Percentiles rank a stretch among this genome's conserved stretches.
phyloP scores from a whole-genome alignment of 2,797 vertebrate species.

The Agapornis canus region DNA sequence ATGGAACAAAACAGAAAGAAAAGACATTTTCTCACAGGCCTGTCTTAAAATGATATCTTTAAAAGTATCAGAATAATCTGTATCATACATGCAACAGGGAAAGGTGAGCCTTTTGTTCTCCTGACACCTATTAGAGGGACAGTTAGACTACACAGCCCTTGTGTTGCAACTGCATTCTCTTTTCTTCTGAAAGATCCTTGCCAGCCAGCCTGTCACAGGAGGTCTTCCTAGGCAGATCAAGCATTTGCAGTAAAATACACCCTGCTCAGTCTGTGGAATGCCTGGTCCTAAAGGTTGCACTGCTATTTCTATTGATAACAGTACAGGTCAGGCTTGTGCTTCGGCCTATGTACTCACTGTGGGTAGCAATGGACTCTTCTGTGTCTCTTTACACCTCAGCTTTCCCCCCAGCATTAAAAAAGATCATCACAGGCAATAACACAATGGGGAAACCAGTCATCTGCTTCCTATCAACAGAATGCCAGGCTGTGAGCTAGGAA shows the following conservation, averaged over 20 bases:
- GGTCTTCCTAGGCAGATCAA: not conserved
- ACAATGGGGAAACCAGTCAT: not conserved
- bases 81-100: fast-evolving
- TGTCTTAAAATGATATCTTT: not conserved
- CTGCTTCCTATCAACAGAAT: not conserved
- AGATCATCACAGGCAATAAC: not conserved
- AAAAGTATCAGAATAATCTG: not conserved
- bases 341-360: fast-evolving
- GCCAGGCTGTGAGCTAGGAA: not conserved
- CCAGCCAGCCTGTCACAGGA: not conserved
- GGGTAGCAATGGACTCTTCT: not conserved
- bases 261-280: not conserved
- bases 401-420: not conserved
- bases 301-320: not conserved
- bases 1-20: not conserved
- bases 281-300: not conserved
- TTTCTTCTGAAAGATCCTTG: not conserved
- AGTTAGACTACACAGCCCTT: not conserved
- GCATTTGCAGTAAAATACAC: not conserved
- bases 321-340: not conserved
- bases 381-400: not conserved
- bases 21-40: not conserved
- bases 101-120: not conserved
- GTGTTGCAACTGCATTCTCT: not conserved
- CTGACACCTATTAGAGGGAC: not conserved